Evolutionary conservation across 2,797 vertebrate species (phyloP).

Genomic region (Poeciliopsis paucimaculata): DNA sequence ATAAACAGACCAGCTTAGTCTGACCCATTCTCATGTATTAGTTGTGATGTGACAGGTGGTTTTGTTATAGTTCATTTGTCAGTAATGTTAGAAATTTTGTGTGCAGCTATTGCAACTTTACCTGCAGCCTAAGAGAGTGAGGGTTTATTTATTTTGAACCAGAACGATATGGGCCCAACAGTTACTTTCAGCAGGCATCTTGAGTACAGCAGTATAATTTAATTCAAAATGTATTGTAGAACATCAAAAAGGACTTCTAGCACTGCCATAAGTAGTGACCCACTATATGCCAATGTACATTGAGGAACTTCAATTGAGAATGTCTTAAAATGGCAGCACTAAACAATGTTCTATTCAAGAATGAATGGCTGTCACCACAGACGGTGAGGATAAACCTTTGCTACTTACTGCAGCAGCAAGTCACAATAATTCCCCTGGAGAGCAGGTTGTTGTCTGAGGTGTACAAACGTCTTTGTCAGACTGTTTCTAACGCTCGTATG

Average conservation of each 20-base stretch:
- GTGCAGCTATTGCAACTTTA: no score
- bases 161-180: no score
- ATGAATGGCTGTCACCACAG: not conserved
- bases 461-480: not conserved
- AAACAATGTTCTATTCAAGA: not conserved
- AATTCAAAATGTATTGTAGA: not conserved
- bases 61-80: no score
- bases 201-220: not conserved
- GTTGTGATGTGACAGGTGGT: no score
- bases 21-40: no score
- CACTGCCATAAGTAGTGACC: not conserved
- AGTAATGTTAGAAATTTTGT: no score
- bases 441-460: not conserved
- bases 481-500: not conserved
- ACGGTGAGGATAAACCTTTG: not conserved
- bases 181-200: not conserved
- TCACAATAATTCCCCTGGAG: not conserved
- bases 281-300: not conserved
- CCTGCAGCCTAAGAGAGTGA: no score
- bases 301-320: not conserved
- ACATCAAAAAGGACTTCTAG: not conserved
- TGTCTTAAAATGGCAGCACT: not conserved
- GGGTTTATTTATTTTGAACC: no score
- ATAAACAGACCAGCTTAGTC: no score
- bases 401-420: not conserved